phyloP scores from a whole-genome alignment of 2,797 vertebrate genomes.

The Leuciscus waleckii region DNA sequence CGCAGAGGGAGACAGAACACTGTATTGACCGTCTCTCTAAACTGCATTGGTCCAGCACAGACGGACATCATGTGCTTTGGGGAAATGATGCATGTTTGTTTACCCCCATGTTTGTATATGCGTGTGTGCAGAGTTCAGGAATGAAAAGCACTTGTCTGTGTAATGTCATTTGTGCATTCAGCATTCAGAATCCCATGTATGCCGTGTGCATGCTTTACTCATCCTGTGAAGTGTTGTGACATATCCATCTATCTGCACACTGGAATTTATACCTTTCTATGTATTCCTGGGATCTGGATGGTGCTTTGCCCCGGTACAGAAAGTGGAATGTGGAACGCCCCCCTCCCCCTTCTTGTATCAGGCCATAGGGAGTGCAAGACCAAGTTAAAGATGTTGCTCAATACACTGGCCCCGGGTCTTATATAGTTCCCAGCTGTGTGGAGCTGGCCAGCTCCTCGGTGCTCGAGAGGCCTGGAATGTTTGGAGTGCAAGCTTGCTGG shows the following conservation, averaged over 20 bases:
- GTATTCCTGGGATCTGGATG: slow-evolving; percentile 24
- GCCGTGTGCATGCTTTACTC: slow-evolving; percentile 23
- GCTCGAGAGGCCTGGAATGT: slow-evolving; percentile 78
- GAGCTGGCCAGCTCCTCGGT: slow-evolving; percentile 67
- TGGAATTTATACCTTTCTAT: slow-evolving; percentile 23
- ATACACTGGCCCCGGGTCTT: slow-evolving; percentile 72
- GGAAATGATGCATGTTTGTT: slow-evolving; percentile 68
- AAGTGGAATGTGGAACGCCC: slow-evolving; percentile 52
- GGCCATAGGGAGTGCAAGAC: slow-evolving; percentile 19
- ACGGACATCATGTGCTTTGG: slow-evolving; percentile 73
- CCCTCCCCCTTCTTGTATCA: slow-evolving; percentile 10
- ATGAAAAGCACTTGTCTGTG: slow-evolving; percentile 27
- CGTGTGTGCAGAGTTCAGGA: slow-evolving; percentile 34
- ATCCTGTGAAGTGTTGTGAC: slow-evolving; percentile 4
- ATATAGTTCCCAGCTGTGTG: slow-evolving; percentile 78
- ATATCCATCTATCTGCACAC: not conserved
- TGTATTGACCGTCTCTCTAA: slow-evolving; percentile 61
- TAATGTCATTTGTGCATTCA: not conserved
- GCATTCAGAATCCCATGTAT: slow-evolving; percentile 23
- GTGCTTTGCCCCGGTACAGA: slow-evolving; percentile 32
- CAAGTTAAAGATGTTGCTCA: slow-evolving; percentile 65
- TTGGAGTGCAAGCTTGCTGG: slow-evolving; percentile 73
- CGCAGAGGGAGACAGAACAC: slow-evolving; percentile 60
- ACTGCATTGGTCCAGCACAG: slow-evolving; percentile 61
- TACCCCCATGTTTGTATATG: slow-evolving; percentile 40